Evolutionary conservation across 2,113 vertebrate genomes (phyloP), one percentile per base, ranked within the genome.

Genomic region (Sorex fumeus): DNA sequence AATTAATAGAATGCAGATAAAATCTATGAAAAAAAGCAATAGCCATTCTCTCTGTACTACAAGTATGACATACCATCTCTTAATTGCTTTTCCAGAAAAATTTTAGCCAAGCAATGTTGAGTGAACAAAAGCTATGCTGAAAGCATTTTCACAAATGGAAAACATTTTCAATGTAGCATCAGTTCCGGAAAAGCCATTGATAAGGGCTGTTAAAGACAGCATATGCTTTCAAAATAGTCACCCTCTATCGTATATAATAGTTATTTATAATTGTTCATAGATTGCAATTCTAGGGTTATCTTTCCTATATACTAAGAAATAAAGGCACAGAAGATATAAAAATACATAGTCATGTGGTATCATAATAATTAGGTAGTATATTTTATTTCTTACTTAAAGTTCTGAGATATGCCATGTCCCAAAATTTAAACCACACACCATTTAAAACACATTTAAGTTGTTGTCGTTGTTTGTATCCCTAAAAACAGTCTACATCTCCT

Each of bases 341-440:
- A 90, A 66, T 45, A 82, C 18, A 67, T 30, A 78, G 70, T 3
- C 23, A 64, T 2, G 6, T 76, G 34, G 34, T 45, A 72, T 7
- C 75, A 60, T 4, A 88, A 62, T 23, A 85, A n/a, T 57, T 43
- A 87, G 45, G 10, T 34, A 64, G 2, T 47, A 76, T 1, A 13
- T 6, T 74, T 50, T 34, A 84, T 45, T 91, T 94, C 60, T 77
- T 79, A 32, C 85, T 91, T 88, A 90, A 90, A 96, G 90, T 88
- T 90, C 13, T 40, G 53, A 70, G 50, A 74, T 0, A 6, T 13
- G 83, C 62, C 66, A 53, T 69, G 30, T 72, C 57, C 57, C 21
- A 13, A 43, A 43, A 79, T 43, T 88, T 62, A 74, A 96, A 84
- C 57, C 19, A 60, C 57, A 60, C 18, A 60, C 57, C 57, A 60